A percentile compares a stretch with the other conserved stretches of the same genome.
phyloP scores from a whole-genome alignment of 2,113 vertebrate species.

The Atlantisia rogersi region DNA sequence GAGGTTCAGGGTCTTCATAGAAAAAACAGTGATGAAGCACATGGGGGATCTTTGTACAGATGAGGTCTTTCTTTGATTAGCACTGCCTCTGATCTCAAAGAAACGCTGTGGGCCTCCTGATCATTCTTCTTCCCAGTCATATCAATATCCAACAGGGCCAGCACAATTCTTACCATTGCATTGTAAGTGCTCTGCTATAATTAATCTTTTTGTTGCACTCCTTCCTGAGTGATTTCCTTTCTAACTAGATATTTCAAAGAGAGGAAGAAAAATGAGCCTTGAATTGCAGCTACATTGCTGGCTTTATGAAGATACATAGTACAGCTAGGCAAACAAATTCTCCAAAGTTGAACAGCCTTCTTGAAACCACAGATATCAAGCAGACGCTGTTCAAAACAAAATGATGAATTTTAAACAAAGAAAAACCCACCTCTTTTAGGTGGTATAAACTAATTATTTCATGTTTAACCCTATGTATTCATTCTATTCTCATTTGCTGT shows the following conservation, averaged over 20 bases:
- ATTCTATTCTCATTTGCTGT: background rate
- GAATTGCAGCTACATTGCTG: background rate
- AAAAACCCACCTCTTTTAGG: background rate
- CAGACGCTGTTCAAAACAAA: background rate
- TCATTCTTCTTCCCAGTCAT: slow-evolving; percentile 29
- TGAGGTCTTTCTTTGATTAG: slow-evolving; percentile 34
- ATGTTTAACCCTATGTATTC: background rate
- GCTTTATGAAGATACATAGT: slow-evolving; percentile 45
- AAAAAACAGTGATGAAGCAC: background rate
- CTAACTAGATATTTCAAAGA: slow-evolving; percentile 46
- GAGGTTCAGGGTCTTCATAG: background rate
- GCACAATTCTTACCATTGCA: slow-evolving; percentile 16
- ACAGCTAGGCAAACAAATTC: background rate
- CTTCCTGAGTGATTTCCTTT: slow-evolving; percentile 38
- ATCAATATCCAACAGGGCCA: slow-evolving; percentile 36
- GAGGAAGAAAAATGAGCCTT: slow-evolving; percentile 21
- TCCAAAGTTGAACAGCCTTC: background rate
- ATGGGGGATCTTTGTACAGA: background rate
- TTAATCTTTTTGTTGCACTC: slow-evolving; percentile 40
- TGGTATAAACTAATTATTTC: background rate
- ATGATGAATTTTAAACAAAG: background rate
- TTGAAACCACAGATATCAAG: background rate
- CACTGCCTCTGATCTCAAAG: slow-evolving; percentile 30
- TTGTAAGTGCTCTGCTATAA: slow-evolving; percentile 8
- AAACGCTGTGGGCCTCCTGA: background rate